Conservation (phyloP, 2,797 vertebrate genomes). For the Lacerta bilineata region DNA sequence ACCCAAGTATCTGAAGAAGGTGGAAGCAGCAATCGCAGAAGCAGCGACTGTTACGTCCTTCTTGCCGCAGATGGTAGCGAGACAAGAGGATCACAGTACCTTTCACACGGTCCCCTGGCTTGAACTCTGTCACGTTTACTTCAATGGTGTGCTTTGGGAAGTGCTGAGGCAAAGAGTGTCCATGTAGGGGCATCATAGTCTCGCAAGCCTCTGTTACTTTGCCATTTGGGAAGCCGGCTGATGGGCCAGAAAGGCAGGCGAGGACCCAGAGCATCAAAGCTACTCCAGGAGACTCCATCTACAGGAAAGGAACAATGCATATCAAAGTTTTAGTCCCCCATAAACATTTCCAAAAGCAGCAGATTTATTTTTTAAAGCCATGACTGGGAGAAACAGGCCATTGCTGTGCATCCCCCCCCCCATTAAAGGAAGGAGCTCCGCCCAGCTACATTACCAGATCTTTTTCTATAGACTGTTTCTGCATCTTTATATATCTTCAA, state of each 20-base stretch:
- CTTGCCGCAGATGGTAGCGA: background rate
- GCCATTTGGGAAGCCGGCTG: slow-evolving; percentile 79
- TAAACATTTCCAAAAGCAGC: background rate
- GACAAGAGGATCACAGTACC: slow-evolving; percentile 73
- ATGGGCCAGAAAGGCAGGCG: slow-evolving; percentile 47
- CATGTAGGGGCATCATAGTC: slow-evolving; percentile 84
- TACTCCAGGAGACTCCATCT: slow-evolving; percentile 73
- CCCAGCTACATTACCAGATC: background rate
- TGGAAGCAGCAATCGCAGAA: background rate
- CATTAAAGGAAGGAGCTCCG: background rate
- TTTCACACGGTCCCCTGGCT: slow-evolving; percentile 82
- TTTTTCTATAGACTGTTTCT: background rate
- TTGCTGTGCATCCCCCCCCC: background rate
- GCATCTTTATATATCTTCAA: background rate
- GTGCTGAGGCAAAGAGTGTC: slow-evolving; percentile 58
- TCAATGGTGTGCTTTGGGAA: slow-evolving; percentile 77
- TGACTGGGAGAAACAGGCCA: background rate
- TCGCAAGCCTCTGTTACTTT: slow-evolving; percentile 79
- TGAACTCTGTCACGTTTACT: slow-evolving; percentile 79
- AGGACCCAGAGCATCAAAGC: slow-evolving; percentile 52
- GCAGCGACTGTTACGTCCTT: background rate
- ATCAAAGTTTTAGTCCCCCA: background rate
- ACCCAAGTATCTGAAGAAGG: background rate
- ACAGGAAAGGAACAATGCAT: slow-evolving; percentile 24
- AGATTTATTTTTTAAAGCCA: background rate